Base-by-base conservation (phyloP, 2,113 vertebrate genomes). In the Marmota monax region DNA sequence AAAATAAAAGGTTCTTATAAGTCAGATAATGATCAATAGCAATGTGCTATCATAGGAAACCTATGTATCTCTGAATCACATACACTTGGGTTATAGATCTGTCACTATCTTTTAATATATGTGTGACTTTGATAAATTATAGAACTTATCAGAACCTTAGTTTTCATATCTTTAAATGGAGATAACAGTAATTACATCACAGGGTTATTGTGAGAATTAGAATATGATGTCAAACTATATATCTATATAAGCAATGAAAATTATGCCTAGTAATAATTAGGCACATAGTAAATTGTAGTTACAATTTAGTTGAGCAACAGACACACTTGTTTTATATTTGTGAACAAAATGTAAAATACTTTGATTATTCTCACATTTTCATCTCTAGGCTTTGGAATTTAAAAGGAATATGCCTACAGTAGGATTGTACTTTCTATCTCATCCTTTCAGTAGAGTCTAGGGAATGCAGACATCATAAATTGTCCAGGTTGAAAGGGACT, bases 171-270 rank as follows among this genome's bases (percentile, higher is more conserved):
- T 53, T 4, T 80, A 48, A 94, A 63, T 77, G 23, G 16, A 13
- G 17, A 37, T 89, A 67, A 70, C 76, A 84, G 61, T 86, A 91
- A 88, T 4, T 85, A 63, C 1, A 56, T 80, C 11, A 72, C 8
- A 94, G 72, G 27, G 32, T 72, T 89, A 37, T 63, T 76, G 42
- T 83, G 53, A 90, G 27, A 94, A 83, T 92, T 85, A 92, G 29
- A 80, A 51, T 67, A 48, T 58, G 20, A 72, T 82, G 0, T 72
- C 23, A 87, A 78, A 48, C 53, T 23, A 42, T 48, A 65, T 45
- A 45, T 69, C 20, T 39, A 58, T 63, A 63, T 63, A 84, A 94
- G 34, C 34, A 92, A 27, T 58, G 8, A 51, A 42, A 48, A 69
- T n/a, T 51, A 6, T 37, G 17, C 32, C 45, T 83, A 6, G 7